Evolutionary conservation across 2,113 vertebrate species (phyloP), one percentile per base, ranked within the genome.

Genomic region (Corythornis madagascariensis): DNA sequence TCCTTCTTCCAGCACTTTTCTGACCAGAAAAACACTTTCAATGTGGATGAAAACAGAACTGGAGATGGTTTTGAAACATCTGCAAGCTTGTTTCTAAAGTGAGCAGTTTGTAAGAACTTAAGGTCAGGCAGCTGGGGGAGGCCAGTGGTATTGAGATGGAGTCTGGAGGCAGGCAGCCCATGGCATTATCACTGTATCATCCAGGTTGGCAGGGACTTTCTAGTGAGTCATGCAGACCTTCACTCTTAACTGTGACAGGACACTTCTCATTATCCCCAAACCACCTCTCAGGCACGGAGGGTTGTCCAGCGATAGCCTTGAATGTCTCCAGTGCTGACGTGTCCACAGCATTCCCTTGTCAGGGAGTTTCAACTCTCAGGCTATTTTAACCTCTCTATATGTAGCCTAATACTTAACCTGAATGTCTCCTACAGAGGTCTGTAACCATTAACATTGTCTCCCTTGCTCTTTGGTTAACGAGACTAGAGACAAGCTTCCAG

Each of bases 131-230:
- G 55, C 83, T 90, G 84, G 26, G 42, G 38, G 24, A 85, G 59
- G 47, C 77, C 48, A 64, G 42, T 1, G 6, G 59, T 75, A 76
- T 65, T 13, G 7, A 66, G 66, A 66, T 48, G n/a, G 66, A 63
- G 57, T 42, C 83, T 1, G 2, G 50, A 84, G 79, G 17, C 60
- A 61, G 66, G 40, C 22, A 0, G 70, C n/a, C 56, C 4, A 0
- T 83, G 57, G 65, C 72, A 79, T 95, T 95, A 93, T 95, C 65
- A 65, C n/a, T 33, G 53, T 84, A 56, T 81, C 69, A 48, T 71
- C 69, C 76, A 74, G 91, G 67, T 21, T 95, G 89, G 79, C 87
- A 90, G 61, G 40, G 69, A 78, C 63, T 88, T 50, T 81, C 48
- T 60, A 45, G 72, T 83, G 92, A 91, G 77, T 92, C 79, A 89